Evolutionary conservation across 2,113 vertebrate genomes (phyloP).

Genomic region (Alectura lathami): DNA sequence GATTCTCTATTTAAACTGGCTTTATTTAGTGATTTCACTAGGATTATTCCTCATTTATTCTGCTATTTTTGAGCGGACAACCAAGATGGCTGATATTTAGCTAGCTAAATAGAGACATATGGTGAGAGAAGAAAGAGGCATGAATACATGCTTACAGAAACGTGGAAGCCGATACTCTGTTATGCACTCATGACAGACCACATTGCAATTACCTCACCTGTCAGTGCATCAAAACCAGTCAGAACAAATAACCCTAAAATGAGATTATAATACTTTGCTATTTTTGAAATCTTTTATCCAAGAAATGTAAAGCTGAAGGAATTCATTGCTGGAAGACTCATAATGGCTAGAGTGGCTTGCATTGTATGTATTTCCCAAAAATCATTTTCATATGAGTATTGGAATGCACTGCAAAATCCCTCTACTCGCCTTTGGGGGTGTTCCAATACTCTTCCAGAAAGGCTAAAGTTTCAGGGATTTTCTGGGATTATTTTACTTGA

Average conservation of each 20-base stretch:
- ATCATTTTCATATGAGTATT: constrained; percentile 49
- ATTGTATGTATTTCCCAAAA: constrained; percentile 17
- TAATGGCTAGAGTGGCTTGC: constrained; percentile 4
- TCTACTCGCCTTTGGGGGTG: constrained; percentile 11
- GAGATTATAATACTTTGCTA: not conserved
- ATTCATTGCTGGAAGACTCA: constrained; percentile 44
- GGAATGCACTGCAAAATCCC: constrained; percentile 6
- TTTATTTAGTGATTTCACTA: not conserved
- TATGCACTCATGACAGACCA: not conserved
- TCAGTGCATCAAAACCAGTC: not conserved
- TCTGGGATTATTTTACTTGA: constrained; percentile 44
- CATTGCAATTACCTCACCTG: not conserved
- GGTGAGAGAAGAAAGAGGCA: not conserved
- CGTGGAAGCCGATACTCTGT: not conserved
- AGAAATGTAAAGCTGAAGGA: constrained; percentile 25
- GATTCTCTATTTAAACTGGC: not conserved
- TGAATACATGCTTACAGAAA: not conserved
- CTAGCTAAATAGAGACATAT: not conserved
- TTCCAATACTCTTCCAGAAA: constrained; percentile 53
- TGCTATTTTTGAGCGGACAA: not conserved
- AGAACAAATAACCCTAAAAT: not conserved
- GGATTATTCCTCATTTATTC: not conserved
- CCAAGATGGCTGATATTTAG: not conserved
- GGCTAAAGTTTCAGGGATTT: constrained; percentile 23
- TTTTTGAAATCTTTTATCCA: not conserved